Conservation (phyloP, 2,888 invertebrate genomes). For the Pherbina coryleti region DNA sequence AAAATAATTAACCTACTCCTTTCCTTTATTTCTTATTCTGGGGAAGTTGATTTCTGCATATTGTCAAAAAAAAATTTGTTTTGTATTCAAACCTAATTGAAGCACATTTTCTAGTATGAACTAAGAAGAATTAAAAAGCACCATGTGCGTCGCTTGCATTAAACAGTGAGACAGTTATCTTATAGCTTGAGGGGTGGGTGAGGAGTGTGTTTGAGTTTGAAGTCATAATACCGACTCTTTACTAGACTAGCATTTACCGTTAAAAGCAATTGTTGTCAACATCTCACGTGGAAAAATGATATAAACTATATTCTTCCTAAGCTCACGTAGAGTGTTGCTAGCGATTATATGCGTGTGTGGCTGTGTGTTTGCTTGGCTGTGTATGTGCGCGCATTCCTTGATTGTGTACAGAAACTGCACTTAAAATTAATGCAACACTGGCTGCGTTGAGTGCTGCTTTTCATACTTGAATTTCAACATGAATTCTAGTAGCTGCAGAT, state of each 20-base stretch:
- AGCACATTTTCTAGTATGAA: not conserved
- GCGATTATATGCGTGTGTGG: not conserved
- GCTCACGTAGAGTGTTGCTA: not conserved
- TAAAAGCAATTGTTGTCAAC: slow-evolving; percentile 24
- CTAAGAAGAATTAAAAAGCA: no score
- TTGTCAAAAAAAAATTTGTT: no score
- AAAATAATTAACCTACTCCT: no score
- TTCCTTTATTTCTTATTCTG: no score
- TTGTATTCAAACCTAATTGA: not conserved
- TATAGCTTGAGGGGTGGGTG: no score
- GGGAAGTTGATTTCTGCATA: no score
- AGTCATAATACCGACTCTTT: no score
- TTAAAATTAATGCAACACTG: slow-evolving; percentile 10
- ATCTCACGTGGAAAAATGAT: slow-evolving; percentile 35
- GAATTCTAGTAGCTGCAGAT: not conserved
- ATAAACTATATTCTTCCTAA: slow-evolving; percentile 20
- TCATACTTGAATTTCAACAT: not conserved
- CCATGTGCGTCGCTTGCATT: no score
- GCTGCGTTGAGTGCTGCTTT: slow-evolving; percentile 10
- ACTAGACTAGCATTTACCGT: no score
- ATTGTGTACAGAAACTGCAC: not conserved
- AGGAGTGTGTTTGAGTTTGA: no score
- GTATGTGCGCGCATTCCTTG: not conserved
- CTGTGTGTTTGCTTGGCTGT: not conserved
- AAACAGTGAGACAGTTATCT: no score